Evolutionary conservation across 2,888 invertebrate genomes (phyloP).

Genomic region (Drosophila kuntzei): DNA sequence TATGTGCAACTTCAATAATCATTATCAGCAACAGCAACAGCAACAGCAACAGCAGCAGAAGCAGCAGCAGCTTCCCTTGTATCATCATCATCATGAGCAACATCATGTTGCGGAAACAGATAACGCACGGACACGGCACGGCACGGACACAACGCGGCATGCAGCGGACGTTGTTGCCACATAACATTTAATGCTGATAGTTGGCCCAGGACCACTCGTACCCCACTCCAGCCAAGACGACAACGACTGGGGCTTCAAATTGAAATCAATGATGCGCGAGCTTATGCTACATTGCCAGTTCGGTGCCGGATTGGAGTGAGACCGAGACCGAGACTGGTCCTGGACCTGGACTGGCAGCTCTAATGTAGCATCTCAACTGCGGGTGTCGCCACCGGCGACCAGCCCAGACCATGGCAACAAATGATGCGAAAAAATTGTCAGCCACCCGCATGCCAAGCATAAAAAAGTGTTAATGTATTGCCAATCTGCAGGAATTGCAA

Average conservation of each 20-base stretch:
- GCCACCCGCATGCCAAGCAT: slow-evolving; percentile 64
- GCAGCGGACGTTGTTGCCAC: slow-evolving; percentile 72
- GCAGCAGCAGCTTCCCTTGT: slow-evolving; percentile 41
- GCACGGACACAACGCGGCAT: slow-evolving; percentile 56
- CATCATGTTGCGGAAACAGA: slow-evolving; percentile 84
- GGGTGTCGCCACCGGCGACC: slow-evolving; percentile 63
- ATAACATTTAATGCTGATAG: slow-evolving; percentile 79
- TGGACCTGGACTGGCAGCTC: slow-evolving; percentile 39
- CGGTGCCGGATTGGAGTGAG: slow-evolving; percentile 12
- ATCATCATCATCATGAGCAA: slow-evolving; percentile 53
- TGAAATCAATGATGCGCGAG: slow-evolving; percentile 84
- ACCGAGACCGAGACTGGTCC: neutral
- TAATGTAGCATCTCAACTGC: slow-evolving; percentile 58
- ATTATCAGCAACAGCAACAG: slow-evolving; percentile 69
- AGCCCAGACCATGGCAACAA: slow-evolving; percentile 56
- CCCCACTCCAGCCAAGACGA: slow-evolving; percentile 40
- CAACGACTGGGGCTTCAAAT: slow-evolving; percentile 67
- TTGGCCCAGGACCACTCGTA: slow-evolving; percentile 45
- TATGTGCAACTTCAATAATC: slow-evolving; percentile 77
- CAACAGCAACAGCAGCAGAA: slow-evolving; percentile 58
- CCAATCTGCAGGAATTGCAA: slow-evolving; percentile 44
- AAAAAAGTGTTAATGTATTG: slow-evolving; percentile 76
- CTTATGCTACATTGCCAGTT: slow-evolving; percentile 72
- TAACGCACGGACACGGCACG: slow-evolving; percentile 80
- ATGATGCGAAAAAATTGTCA: slow-evolving; percentile 76